Percentiles rank a stretch among this genome's conserved stretches.
These are phyloP conservation scores for Anarsia innoxiella DNA, from an alignment of 2,888 invertebrate species.

Conservation along the genomic window DNA sequence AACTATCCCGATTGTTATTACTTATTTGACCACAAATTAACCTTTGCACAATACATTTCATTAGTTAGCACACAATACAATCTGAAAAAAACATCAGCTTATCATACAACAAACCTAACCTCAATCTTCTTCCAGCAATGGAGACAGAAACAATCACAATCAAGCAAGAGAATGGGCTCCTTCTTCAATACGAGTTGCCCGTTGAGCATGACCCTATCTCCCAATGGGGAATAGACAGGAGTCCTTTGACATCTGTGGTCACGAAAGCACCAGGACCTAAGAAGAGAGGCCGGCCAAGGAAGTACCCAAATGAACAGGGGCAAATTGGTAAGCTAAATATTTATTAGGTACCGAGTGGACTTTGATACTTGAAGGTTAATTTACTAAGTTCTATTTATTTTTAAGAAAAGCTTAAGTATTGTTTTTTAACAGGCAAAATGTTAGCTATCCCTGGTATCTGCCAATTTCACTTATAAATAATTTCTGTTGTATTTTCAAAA, in stretches of 20 bases:
- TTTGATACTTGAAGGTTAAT: too few relatives aligned
- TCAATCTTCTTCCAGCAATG: too few relatives aligned
- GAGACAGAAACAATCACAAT: slow-evolving; percentile 70
- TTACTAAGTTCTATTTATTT: too few relatives aligned
- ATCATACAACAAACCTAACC: too few relatives aligned
- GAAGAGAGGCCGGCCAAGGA: slow-evolving; percentile 62
- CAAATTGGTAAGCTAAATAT: slow-evolving; percentile 57
- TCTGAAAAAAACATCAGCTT: too few relatives aligned
- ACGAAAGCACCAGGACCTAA: slow-evolving; percentile 57
- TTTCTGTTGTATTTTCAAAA: too few relatives aligned
- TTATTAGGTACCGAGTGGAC: too few relatives aligned
- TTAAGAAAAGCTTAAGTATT: too few relatives aligned
- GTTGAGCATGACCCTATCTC: slow-evolving; percentile 61
- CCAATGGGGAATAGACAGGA: slow-evolving; percentile 53
- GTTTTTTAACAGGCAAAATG: too few relatives aligned
- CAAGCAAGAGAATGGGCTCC: slow-evolving; percentile 68
- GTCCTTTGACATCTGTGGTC: slow-evolving; percentile 44
- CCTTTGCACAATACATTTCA: not conserved
- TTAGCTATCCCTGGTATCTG: too few relatives aligned
- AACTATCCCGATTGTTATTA: too few relatives aligned
- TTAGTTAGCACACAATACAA: not conserved
- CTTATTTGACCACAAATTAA: not conserved
- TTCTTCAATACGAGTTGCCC: slow-evolving; percentile 66
- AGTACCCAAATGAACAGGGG: slow-evolving; percentile 67
- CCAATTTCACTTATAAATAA: too few relatives aligned